These are phyloP conservation scores for Ctenochaetus hawaiiensis DNA, from an alignment of 2,797 vertebrate species.

Conservation along the genomic window DNA sequence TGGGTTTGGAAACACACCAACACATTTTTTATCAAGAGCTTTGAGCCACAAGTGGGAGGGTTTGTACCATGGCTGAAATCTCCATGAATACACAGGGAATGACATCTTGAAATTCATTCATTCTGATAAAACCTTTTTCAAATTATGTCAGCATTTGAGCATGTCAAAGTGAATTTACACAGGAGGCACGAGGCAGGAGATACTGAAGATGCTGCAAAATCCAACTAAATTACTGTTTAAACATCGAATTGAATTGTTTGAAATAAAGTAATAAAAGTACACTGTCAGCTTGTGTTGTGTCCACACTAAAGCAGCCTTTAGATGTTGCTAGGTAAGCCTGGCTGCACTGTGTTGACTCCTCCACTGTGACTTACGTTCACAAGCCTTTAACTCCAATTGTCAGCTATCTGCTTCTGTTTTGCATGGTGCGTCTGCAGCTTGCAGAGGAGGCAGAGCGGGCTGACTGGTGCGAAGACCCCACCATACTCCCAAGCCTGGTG, in stretches of 20 bases:
- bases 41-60: constrained; percentile 57
- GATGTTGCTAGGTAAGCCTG: constrained; percentile 54
- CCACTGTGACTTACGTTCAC: constrained; percentile 67
- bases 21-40: constrained; percentile 63
- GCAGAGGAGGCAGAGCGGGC: constrained; percentile 58
- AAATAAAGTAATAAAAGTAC: constrained; percentile 60
- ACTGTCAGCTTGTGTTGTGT: constrained; percentile 62
- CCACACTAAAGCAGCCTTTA: constrained; percentile 54
- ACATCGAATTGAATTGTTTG: constrained; percentile 52
- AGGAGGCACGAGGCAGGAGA: constrained; percentile 23
- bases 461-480: constrained; percentile 75
- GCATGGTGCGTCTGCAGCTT: constrained; percentile 66
- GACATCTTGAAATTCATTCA: constrained; percentile 58
- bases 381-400: constrained; percentile 81
- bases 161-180: constrained; percentile 55
- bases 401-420: constrained; percentile 83
- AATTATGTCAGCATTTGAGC: constrained; percentile 58
- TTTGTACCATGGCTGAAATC: constrained; percentile 56
- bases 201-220: constrained; percentile 43
- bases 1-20: constrained; percentile 67
- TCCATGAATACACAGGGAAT: constrained; percentile 43
- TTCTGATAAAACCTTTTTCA: constrained; percentile 53
- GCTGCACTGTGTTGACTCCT: constrained; percentile 64
- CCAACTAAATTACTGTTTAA: constrained; percentile 48
- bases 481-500: constrained; percentile 58